Percentiles rank a stretch among this genome's conserved stretches.
Evolutionary conservation across 2,888 invertebrate genomes (phyloP).

Genomic region (Zaprionus lineosus): DNA sequence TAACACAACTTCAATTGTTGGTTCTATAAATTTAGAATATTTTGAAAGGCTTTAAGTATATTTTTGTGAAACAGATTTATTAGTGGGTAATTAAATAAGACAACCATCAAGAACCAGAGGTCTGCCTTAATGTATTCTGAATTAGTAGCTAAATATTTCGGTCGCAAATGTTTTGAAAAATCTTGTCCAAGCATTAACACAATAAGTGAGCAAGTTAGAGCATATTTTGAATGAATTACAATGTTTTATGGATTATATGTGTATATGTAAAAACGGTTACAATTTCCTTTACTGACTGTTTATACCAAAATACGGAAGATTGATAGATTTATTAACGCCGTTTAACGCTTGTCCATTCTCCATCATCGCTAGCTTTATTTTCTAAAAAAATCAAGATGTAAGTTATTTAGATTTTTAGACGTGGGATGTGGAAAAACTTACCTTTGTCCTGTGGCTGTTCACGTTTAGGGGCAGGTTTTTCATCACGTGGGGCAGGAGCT

Average conservation of each 20-base stretch:
- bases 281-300: constrained; percentile 38
- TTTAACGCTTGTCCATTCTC: constrained; percentile 86
- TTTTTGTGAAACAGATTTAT: constrained; percentile 39
- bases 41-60: too few relatives aligned
- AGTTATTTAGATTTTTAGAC: too few relatives aligned
- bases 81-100: constrained; percentile 19
- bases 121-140: constrained; percentile 11
- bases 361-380: constrained; percentile 84
- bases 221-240: constrained; percentile 25
- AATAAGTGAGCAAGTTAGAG: constrained; percentile 3
- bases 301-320: constrained; percentile 49
- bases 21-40: too few relatives aligned
- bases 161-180: constrained; percentile 6
- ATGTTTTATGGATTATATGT: constrained; percentile 41
- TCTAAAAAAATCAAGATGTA: constrained; percentile 71
- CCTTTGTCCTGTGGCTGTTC: constrained; percentile 77
- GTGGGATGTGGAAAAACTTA: too few relatives aligned
- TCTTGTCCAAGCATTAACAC: constrained; percentile 14
- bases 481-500: constrained; percentile 76
- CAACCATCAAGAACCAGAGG: constrained; percentile 6
- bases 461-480: constrained; percentile 72
- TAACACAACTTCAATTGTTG: too few relatives aligned
- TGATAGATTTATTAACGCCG: constrained; percentile 81
- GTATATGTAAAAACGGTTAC: constrained; percentile 41
- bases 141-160: constrained; percentile 14